Evolutionary conservation across 92 coral and sea anemone species (phyloP).

Genomic region (Blastomussa wellsi): DNA sequence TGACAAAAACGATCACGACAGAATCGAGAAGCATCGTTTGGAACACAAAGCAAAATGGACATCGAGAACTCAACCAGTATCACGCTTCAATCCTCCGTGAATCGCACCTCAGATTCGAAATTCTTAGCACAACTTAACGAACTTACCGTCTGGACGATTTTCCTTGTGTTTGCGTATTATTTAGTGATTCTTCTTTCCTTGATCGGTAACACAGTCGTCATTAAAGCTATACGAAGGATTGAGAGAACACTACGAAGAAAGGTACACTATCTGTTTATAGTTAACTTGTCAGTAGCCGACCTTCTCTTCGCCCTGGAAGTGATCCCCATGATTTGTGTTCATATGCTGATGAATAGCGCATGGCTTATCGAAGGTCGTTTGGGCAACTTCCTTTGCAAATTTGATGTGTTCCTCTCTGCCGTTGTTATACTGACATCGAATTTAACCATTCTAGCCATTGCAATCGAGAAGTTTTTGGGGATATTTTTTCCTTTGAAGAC

Average conservation of each 20-base stretch:
- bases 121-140: background rate
- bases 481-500: conserved; percentile 23
- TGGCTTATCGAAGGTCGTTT: conserved; percentile 25
- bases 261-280: conserved; percentile 15
- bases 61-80: background rate
- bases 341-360: conserved; percentile 5
- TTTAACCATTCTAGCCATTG: conserved; percentile 30
- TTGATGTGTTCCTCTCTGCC: conserved; percentile 6
- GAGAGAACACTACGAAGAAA: conserved; percentile 5
- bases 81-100: background rate
- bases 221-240: conserved; percentile 14
- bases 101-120: background rate
- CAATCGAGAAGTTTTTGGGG: conserved; percentile 21
- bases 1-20: background rate
- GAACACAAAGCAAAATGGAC: background rate
- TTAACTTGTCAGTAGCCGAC: conserved; percentile 42
- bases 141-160: background rate
- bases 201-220: conserved; percentile 37
- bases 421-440: conserved; percentile 9
- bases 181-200: conserved; percentile 16
- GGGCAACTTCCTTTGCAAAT: conserved; percentile 16
- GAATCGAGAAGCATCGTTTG: background rate
- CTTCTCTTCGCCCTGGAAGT: conserved; percentile 22
- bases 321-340: background rate
- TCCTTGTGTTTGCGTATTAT: conserved; percentile 9